These are phyloP conservation scores for Paramormyrops kingsleyae DNA, from an alignment of 2,113 vertebrate species.

Conservation along the genomic window DNA sequence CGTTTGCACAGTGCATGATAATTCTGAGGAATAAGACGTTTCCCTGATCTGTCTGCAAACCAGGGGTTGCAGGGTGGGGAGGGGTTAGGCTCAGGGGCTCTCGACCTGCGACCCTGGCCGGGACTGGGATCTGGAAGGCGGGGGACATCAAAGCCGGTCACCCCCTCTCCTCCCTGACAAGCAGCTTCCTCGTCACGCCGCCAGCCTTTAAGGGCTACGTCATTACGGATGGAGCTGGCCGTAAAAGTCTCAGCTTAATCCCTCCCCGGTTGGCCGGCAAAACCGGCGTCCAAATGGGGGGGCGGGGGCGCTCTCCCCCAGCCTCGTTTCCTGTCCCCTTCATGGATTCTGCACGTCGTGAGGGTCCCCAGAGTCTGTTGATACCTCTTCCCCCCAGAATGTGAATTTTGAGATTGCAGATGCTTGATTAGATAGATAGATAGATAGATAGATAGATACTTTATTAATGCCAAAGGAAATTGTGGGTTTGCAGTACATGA, in stretches of 20 bases:
- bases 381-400: not conserved
- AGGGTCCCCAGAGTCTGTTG: not conserved
- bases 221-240: constrained; percentile 30
- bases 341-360: not conserved
- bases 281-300: not conserved
- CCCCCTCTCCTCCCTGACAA: constrained; percentile 24
- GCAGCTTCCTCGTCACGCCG: not conserved
- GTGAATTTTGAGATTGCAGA: not conserved
- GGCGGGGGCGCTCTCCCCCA: not conserved
- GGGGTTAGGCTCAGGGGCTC: constrained; percentile 20
- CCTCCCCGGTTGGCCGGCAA: constrained; percentile 26
- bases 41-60: not conserved
- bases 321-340: not conserved
- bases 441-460: not conserved
- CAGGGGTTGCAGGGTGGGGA: not conserved
- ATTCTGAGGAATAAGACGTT: not conserved
- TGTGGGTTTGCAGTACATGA: not conserved
- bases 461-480: not conserved
- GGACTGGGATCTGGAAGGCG: constrained; percentile 23
- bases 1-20: not conserved
- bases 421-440: not conserved
- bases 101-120: constrained; percentile 30
- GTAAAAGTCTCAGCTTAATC: constrained; percentile 35
- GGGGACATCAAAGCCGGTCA: constrained; percentile 35
- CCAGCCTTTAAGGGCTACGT: constrained; percentile 14